Evolutionary conservation across 1,140 invertebrate species (phyloP), one percentile per base, ranked within the genome.

Genomic region (Drosophila santomea): DNA sequence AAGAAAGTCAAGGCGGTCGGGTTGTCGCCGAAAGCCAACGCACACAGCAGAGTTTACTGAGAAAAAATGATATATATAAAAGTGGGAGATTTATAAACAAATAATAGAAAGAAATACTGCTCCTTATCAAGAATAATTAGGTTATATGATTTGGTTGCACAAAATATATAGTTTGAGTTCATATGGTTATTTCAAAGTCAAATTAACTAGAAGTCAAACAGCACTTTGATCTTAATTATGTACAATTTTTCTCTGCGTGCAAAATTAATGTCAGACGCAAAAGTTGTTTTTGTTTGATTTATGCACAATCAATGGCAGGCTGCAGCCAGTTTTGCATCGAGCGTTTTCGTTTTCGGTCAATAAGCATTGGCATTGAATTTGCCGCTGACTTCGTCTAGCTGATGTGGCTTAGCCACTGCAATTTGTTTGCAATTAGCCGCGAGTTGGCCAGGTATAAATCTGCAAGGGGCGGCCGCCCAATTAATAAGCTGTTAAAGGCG

Each of bases 1-100:
- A 83, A 83, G 80, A 83, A 83, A 83, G 80, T 83, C 80, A 83
- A 83, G 80, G 80, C 80, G 63, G 75, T 67, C 74, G 55, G 48
- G 50, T 83, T 82, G 61, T 72, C 39, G 39, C 61, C 43, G 25
- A 43, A 38, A 66, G 44, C 39, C 76, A 79, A 60, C 44, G 48
- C 56, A 41, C 51, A 74, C 47, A 55, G 14, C 25, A 39, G 36
- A 56, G 32, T 44, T 62, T 61, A 68, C 60, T 10, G 61, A 11
- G 12, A 68, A 38, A 68, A 68, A 43, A 43, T 10, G 8, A 4
- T 15, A 3, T 43, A 1, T 0, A 17, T 17, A 15, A 43, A 17
- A 10, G 7, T 43, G 4, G 25, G 25, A 25, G 4, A 32, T 32
- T 28, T 32, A 32, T 32, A 32, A 10, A 32, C 32, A 32, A 8